Conservation (phyloP, 2,113 vertebrate species). For the Chaetorhynchus papuensis region DNA sequence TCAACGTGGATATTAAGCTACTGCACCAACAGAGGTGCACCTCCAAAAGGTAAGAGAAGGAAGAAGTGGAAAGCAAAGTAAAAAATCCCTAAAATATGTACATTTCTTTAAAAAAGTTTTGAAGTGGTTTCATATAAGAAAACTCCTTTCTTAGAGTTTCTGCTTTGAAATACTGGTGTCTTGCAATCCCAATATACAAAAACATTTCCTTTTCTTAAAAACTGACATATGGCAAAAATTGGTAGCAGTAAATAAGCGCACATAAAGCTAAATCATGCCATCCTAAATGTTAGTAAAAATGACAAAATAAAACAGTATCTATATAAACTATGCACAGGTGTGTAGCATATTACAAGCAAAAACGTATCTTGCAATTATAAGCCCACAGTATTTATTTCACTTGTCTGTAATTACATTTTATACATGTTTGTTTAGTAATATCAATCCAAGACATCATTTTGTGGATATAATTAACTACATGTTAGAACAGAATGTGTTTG, state of each 20-base stretch:
- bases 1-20: neutral
- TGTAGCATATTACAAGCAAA: constrained; percentile 53
- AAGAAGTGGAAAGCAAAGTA: neutral
- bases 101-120: neutral
- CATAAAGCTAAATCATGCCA: constrained; percentile 52
- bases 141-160: neutral
- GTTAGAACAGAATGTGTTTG: constrained; percentile 55
- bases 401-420: constrained; percentile 70
- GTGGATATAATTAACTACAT: constrained; percentile 71
- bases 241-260: constrained; percentile 60
- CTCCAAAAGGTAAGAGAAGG: neutral
- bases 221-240: constrained; percentile 63
- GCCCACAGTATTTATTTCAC: constrained; percentile 63
- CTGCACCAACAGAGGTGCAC: neutral
- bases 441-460: constrained; percentile 68
- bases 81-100: neutral
- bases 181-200: neutral
- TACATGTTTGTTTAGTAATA: constrained; percentile 72
- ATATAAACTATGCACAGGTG: constrained; percentile 58
- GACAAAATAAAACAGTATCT: constrained; percentile 69
- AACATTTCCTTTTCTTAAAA: constrained; percentile 16
- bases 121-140: neutral
- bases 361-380: constrained; percentile 61
- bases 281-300: constrained; percentile 68
- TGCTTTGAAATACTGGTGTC: neutral